These are phyloP conservation scores for Clarias gariepinus DNA, from an alignment of 2,113 vertebrate genomes.

Conservation along the genomic window DNA sequence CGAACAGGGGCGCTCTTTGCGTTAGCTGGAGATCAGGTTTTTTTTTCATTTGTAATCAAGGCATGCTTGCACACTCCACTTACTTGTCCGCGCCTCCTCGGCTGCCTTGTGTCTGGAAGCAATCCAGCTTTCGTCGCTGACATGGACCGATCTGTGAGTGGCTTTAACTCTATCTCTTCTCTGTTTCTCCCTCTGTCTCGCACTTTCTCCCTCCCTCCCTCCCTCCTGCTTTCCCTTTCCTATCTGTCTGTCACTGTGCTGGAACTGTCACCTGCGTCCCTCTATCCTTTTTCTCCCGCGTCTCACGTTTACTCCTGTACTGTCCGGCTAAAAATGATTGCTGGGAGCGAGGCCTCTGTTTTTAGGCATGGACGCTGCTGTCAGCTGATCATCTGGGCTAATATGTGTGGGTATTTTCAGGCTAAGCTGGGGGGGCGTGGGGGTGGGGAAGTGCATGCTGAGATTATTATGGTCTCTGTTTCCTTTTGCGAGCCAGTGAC, in stretches of 20 bases:
- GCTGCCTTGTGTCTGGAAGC: conserved; percentile 83
- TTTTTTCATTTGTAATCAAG: conserved; percentile 87
- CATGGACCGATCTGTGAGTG: conserved; percentile 92
- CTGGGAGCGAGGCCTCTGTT: conserved; percentile 51
- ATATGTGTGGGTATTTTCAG: conserved; percentile 35
- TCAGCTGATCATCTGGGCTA: conserved; percentile 48
- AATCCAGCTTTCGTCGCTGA: conserved; percentile 73
- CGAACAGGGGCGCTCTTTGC: conserved; percentile 72
- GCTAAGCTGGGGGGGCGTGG: neutral
- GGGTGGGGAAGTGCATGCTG: conserved; percentile 17
- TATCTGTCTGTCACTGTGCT: conserved; percentile 20
- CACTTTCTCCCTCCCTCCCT: neutral
- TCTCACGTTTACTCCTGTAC: conserved; percentile 44
- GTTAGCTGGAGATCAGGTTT: conserved; percentile 69
- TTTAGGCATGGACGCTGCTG: conserved; percentile 40
- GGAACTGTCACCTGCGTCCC: conserved; percentile 12
- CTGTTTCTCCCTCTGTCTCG: conserved; percentile 18
- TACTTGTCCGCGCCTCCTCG: conserved; percentile 78
- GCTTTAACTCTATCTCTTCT: conserved; percentile 43
- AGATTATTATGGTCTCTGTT: conserved; percentile 46
- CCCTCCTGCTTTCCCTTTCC: conserved; percentile 15
- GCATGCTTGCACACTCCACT: conserved; percentile 90
- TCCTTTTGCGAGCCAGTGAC: conserved; percentile 28
- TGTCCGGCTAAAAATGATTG: conserved; percentile 57
- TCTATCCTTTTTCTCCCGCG: conserved; percentile 42